phyloP scores from a whole-genome alignment of 2,113 vertebrate genomes.

The Corythornis madagascariensis region DNA sequence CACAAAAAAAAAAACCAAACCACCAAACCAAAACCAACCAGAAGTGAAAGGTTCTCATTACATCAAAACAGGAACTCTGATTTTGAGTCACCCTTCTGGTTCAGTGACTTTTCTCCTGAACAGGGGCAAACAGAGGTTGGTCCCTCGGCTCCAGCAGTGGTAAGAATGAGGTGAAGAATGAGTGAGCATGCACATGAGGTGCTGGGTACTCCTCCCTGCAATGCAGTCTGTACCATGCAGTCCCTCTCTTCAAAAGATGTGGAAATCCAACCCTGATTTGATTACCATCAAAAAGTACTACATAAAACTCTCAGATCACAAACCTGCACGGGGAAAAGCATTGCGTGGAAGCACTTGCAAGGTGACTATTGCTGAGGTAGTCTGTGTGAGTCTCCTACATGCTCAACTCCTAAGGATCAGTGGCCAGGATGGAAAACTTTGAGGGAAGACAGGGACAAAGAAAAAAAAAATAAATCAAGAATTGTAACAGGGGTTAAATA shows the following conservation, averaged over 20 bases:
- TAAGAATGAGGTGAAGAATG: not conserved
- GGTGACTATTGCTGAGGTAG: not conserved
- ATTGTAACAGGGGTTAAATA: constrained; percentile 1
- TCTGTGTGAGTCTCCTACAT: not conserved
- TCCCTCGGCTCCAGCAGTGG: not conserved
- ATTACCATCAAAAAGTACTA: constrained; percentile 8
- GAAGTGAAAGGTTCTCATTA: not conserved
- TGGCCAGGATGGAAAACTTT: not conserved
- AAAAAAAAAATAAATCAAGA: not conserved
- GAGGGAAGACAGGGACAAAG: not conserved
- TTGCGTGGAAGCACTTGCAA: not conserved
- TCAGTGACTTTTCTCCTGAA: not conserved
- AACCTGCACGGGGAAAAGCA: not conserved
- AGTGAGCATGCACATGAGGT: not conserved
- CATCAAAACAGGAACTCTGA: not conserved
- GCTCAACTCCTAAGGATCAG: not conserved
- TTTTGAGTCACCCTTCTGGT: not conserved
- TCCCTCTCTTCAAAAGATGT: not conserved
- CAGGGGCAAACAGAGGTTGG: not conserved
- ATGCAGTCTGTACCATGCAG: not conserved
- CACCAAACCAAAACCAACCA: not conserved
- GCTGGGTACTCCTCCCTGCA: not conserved
- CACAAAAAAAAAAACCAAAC: not conserved
- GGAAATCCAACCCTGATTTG: constrained; percentile 25
- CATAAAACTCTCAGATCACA: constrained; percentile 14